phyloP scores from a whole-genome alignment of 2,797 vertebrate species.

The Chanos chanos region DNA sequence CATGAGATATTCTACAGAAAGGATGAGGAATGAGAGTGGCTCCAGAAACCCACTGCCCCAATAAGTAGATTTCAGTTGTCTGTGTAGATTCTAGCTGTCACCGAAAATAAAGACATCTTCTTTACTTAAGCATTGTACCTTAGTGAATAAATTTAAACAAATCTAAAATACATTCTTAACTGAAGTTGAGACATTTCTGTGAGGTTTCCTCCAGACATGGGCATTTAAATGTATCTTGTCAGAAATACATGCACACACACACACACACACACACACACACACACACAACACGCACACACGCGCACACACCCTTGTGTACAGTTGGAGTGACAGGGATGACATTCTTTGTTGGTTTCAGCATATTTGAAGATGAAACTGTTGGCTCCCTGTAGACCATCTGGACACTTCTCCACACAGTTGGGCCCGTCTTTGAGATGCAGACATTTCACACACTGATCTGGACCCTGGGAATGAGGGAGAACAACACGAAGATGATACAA shows the following conservation, averaged over 20 bases:
- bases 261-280: not conserved
- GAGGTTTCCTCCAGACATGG: not conserved
- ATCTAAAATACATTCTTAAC: no score
- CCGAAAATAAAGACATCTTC: no score
- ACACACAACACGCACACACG: not conserved
- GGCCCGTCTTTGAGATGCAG: constrained; percentile 95
- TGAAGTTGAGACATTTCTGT: not conserved
- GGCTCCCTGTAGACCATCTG: constrained; percentile 88
- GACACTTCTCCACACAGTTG: constrained; percentile 95
- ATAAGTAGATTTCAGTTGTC: no score
- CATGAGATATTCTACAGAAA: not conserved
- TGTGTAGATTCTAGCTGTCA: no score
- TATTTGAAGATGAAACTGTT: constrained; percentile 97
- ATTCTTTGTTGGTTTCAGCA: constrained; percentile 89
- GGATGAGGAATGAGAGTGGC: not conserved
- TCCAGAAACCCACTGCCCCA: not conserved
- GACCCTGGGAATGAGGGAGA: constrained; percentile 68
- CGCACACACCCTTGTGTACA: constrained; percentile 93
- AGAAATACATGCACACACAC: constrained; percentile 13
- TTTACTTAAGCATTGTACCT: no score
- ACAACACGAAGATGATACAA: not conserved
- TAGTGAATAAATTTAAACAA: no score
- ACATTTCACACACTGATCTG: constrained; percentile 90
- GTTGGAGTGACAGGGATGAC: constrained; percentile 91
- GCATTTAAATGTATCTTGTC: no score